These are phyloP conservation scores for Dufourea novaeangliae DNA, from an alignment of 1,140 invertebrate genomes.

Conservation along the genomic window DNA sequence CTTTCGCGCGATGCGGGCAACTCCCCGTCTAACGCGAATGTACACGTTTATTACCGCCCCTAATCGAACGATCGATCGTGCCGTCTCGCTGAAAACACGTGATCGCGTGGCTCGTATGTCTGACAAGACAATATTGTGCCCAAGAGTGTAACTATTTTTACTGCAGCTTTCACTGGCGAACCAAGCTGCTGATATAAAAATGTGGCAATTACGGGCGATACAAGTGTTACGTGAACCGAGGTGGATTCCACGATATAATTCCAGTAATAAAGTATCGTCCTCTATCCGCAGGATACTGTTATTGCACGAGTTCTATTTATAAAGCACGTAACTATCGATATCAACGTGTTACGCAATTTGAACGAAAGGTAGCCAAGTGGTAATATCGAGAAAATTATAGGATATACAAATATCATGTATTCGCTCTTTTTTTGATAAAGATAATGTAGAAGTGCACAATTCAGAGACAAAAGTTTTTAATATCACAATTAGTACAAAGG, in stretches of 20 bases:
- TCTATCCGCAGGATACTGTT: no score
- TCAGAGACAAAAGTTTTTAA: no score
- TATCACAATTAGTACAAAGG: no score
- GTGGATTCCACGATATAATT: not conserved
- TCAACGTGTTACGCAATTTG: no score
- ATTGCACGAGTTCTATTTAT: no score
- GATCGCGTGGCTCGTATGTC: not conserved
- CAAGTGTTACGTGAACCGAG: no score
- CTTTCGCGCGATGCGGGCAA: slow-evolving; percentile 3
- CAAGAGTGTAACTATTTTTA: not conserved
- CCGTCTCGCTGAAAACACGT: not conserved
- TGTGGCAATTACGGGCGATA: not conserved
- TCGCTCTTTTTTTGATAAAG: no score
- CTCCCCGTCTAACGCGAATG: not conserved
- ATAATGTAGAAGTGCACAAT: no score
- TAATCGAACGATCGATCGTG: slow-evolving; percentile 15
- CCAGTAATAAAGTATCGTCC: not conserved
- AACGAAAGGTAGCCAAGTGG: no score
- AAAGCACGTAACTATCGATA: no score
- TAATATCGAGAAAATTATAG: no score
- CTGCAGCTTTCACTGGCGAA: not conserved
- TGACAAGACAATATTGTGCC: not conserved
- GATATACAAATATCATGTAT: no score
- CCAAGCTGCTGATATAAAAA: not conserved
- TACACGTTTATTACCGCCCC: slow-evolving; percentile 2